phyloP scores from a whole-genome alignment of 2,113 vertebrate species.

The Nanorana parkeri region DNA sequence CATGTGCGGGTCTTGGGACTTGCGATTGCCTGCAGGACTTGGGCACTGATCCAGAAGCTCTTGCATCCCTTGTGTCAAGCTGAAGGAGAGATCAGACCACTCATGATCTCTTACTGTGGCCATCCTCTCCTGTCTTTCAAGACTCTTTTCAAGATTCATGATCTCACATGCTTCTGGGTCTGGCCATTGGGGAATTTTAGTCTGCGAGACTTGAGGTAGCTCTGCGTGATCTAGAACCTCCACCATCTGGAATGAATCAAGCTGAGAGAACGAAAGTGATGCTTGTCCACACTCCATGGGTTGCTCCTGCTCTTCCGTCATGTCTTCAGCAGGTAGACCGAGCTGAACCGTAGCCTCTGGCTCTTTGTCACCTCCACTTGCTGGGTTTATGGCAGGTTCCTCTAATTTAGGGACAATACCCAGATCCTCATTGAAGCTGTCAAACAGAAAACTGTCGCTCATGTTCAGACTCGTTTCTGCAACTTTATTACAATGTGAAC shows the following conservation, averaged over 20 bases:
- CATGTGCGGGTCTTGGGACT: constrained; percentile 36
- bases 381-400: neutral
- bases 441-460: constrained; percentile 90
- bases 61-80: constrained; percentile 86
- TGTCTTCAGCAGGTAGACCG: neutral
- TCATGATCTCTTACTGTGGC: constrained; percentile 48
- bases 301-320: constrained; percentile 40
- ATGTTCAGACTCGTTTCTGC: constrained; percentile 79
- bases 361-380: neutral
- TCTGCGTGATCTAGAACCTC: constrained; percentile 70
- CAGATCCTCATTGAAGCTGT: constrained; percentile 80
- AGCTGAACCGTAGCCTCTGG: too few species aligned
- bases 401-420: neutral
- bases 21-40: constrained; percentile 72
- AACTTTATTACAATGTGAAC: constrained; percentile 48
- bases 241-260: constrained; percentile 78
- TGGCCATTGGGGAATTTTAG: constrained; percentile 13
- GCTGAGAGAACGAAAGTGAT: constrained; percentile 83
- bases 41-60: constrained; percentile 86
- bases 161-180: constrained; percentile 27
- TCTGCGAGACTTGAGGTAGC: constrained; percentile 40
- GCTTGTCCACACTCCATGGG: constrained; percentile 54
- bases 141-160: constrained; percentile 53
- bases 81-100: constrained; percentile 65
- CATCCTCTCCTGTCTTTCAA: constrained; percentile 55